Evolutionary conservation across 2,888 invertebrate species (phyloP), one percentile per base, ranked within the genome.

Genomic region (Physocephala rufipes): DNA sequence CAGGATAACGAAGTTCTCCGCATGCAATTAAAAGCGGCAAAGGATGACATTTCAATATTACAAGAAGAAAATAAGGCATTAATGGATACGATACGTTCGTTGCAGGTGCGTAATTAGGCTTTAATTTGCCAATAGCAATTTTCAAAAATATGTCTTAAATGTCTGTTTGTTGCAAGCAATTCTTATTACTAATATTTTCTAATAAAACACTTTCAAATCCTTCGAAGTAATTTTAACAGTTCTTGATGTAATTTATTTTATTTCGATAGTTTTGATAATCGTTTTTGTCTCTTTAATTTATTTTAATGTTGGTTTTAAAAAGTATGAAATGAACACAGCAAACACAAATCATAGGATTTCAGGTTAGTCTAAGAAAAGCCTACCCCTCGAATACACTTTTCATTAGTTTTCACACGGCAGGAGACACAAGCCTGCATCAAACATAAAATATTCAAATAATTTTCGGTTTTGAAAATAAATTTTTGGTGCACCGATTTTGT

Each of bases 51-150:
- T 0, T 89, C 90, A 9, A 88, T 88, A 67, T 85, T 94, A 74
- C 81, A 94, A 28, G 90, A 91, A 36, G 94, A 95, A 80, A 95
- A 94, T 80, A 90, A 90, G 77, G 89, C 90, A 63, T 86, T 95
- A 64, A 83, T 94, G 75, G 92, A 94, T 73, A 90, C 91, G 51
- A 88, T 94, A 74, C 89, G 90, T 51, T 87, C 89, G 28, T 84
- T 94, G 75, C 92, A 93, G 87, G 92, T 90, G 79, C 74, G 77
- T 86, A 15, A 15, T 64, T 16, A n/a, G n/a, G 43, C 19, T 19
- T 49, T 49, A 5, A n/a, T 24, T 16, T 62, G 19, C 2, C 19
- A 53, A 30, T n/a, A 36, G 28, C 15, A 1, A 2, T 55, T 24
- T 12, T 16, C 47, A 15, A n/a, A n/a, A n/a, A n/a, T n/a, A 47